Evolutionary conservation across 1,140 invertebrate genomes (phyloP).

Genomic region (Aphelinus atriplicis): DNA sequence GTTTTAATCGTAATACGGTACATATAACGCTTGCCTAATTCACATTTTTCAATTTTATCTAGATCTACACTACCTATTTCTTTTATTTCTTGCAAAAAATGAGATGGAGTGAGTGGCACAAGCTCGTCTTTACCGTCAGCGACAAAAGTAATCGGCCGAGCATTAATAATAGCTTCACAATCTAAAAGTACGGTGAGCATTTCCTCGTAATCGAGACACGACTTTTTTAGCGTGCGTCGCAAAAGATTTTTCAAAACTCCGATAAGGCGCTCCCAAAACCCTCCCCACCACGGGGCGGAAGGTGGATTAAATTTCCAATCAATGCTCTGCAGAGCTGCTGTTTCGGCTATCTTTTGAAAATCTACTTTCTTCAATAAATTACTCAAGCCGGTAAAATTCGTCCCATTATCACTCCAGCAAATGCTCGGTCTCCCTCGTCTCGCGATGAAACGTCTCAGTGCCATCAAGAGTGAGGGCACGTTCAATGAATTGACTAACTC

Average conservation of each 20-base stretch:
- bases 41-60: conserved; percentile 32
- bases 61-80: conserved; percentile 43
- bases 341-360: neutral
- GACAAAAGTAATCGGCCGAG: neutral
- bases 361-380: neutral
- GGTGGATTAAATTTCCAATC: no score
- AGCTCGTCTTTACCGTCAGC: neutral
- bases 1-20: conserved; percentile 36
- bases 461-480: no score
- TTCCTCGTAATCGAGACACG: no score
- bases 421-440: conserved; percentile 48
- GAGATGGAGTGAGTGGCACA: conserved; percentile 6
- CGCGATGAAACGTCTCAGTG: conserved; percentile 44
- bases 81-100: conserved; percentile 47
- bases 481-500: conserved; percentile 44
- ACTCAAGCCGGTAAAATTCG: neutral
- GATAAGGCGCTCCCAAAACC: neutral
- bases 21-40: neutral
- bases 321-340: neutral
- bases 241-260: neutral
- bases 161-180: neutral
- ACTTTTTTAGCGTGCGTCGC: neutral
- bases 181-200: neutral
- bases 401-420: conserved; percentile 46
- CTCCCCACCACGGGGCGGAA: neutral